Percentiles rank a stretch among this genome's conserved stretches.
phyloP scores from a whole-genome alignment of 2,797 vertebrate genomes.

The Cossypha dichroa region DNA sequence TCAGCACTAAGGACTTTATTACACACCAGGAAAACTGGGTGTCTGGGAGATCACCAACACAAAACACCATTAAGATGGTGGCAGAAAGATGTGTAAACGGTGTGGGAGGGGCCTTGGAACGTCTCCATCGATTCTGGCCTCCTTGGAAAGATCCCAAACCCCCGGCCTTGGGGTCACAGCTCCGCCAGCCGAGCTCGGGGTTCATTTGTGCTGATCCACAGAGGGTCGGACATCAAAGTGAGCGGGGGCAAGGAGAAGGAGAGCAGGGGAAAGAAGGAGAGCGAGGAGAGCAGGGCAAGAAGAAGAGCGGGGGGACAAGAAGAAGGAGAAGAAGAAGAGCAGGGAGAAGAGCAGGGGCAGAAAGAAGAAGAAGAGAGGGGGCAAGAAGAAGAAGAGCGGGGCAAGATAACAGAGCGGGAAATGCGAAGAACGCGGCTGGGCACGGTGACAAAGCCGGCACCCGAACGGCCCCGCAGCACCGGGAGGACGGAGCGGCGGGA shows the following conservation, averaged over 20 bases:
- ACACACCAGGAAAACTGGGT: not conserved
- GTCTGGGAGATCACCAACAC: not conserved
- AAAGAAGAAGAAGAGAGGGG: no score
- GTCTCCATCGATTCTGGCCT: accelerated
- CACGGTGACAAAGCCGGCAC: not conserved
- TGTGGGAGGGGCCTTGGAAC: not conserved
- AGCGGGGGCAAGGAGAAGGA: no score
- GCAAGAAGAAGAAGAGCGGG: no score
- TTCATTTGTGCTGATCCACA: accelerated
- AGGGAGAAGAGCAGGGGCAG: no score
- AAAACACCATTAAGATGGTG: not conserved
- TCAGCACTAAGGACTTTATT: not conserved
- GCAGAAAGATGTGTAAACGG: not conserved
- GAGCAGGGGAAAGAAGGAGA: no score
- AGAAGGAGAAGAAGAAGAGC: no score
- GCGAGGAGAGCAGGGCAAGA: no score
- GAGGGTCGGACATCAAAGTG: no score
- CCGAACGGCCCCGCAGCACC: not conserved
- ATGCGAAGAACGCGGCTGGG: not conserved
- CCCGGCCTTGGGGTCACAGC: accelerated
- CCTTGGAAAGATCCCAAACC: accelerated
- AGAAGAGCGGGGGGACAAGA: no score
- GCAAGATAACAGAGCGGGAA: not conserved
- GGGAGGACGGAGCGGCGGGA: not conserved
- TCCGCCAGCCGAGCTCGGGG: not conserved